These are phyloP conservation scores for Perodicticus potto DNA, from an alignment of 2,797 vertebrate genomes.

Conservation along the genomic window DNA sequence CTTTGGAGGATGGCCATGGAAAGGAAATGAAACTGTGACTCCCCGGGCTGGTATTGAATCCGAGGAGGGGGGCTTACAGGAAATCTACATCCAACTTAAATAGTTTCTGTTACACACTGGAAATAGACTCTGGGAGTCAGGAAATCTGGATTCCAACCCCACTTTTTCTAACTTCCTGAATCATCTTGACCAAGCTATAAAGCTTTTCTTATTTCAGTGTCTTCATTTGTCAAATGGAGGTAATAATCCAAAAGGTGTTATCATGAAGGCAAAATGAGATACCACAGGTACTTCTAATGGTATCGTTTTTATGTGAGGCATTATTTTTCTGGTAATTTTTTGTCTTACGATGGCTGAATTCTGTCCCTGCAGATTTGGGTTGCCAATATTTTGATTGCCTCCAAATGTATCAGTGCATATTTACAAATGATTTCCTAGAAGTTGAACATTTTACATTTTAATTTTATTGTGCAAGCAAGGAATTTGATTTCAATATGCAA, in stretches of 20 bases:
- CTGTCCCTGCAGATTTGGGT: slow-evolving; percentile 32
- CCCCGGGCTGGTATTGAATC: neutral
- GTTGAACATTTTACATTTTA: neutral
- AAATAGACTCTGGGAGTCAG: neutral
- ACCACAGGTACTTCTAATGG: slow-evolving; percentile 36
- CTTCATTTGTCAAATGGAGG: slow-evolving; percentile 22
- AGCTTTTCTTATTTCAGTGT: slow-evolving; percentile 6
- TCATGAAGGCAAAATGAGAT: neutral
- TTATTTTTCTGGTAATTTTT: slow-evolving; percentile 15
- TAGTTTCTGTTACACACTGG: neutral
- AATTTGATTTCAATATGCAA: slow-evolving; percentile 55
- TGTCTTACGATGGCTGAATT: slow-evolving; percentile 9
- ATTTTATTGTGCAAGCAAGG: slow-evolving; percentile 51
- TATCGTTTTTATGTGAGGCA: neutral
- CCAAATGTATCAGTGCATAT: slow-evolving; percentile 37
- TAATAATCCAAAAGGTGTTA: neutral
- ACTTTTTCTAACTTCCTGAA: slow-evolving; percentile 2
- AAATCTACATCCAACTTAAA: neutral
- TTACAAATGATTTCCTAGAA: slow-evolving; percentile 54
- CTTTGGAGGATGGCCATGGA: neutral
- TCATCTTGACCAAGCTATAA: neutral
- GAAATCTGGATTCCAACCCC: neutral
- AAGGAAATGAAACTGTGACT: neutral
- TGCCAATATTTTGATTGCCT: slow-evolving; percentile 8
- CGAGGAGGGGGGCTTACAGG: neutral